A percentile compares a stretch with the other conserved stretches of the same genome.
Evolutionary conservation across 2,888 invertebrate genomes (phyloP).

Genomic region (Orchestes rusci): DNA sequence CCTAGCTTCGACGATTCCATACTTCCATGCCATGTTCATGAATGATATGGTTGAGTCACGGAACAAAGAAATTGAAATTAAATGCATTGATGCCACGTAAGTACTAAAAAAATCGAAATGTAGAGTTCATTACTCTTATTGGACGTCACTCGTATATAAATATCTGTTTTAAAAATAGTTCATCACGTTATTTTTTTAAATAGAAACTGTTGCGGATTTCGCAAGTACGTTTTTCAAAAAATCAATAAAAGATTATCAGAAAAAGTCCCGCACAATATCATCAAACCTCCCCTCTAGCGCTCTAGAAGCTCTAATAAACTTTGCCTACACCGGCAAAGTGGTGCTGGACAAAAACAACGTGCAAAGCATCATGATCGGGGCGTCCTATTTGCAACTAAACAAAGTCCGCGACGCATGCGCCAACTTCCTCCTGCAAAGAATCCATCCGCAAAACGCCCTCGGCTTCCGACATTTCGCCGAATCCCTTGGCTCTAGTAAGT

Average conservation of each 20-base stretch:
- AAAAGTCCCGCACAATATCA: too few species aligned
- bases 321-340: slow-evolving; percentile 75
- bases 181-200: too few species aligned
- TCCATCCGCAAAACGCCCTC: slow-evolving; percentile 73
- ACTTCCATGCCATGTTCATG: slow-evolving; percentile 87
- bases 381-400: slow-evolving; percentile 72
- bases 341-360: slow-evolving; percentile 73
- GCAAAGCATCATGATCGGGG: slow-evolving; percentile 76
- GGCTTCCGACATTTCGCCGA: slow-evolving; percentile 76
- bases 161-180: too few species aligned
- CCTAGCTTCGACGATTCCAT: slow-evolving; percentile 78
- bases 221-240: background rate
- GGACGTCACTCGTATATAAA: too few species aligned
- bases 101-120: slow-evolving; percentile 27
- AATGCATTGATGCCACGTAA: slow-evolving; percentile 72
- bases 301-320: slow-evolving; percentile 74
- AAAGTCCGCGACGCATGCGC: slow-evolving; percentile 79
- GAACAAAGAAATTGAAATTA: slow-evolving; percentile 71
- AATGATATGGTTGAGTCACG: slow-evolving; percentile 81
- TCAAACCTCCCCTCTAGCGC: too few species aligned
- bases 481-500: slow-evolving; percentile 60
- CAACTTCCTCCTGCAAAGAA: slow-evolving; percentile 66
- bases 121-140: too few species aligned
- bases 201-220: background rate
- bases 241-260: too few species aligned